These are phyloP conservation scores for Sebastes dallii DNA, from an alignment of 2,797 vertebrate genomes.

Conservation along the genomic window DNA sequence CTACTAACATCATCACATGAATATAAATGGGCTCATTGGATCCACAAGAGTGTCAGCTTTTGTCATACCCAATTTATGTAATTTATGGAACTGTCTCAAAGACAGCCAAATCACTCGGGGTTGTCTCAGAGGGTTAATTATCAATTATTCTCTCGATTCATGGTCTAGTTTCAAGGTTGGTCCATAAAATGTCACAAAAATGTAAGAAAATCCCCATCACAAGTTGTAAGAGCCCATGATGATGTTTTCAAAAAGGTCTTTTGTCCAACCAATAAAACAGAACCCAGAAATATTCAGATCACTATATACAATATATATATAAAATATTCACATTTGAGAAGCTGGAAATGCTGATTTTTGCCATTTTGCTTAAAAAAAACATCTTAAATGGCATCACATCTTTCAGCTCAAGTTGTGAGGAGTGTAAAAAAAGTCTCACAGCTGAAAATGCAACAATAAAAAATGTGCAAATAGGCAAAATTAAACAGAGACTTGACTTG, in stretches of 20 bases:
- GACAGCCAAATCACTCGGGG: no score
- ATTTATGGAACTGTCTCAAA: no score
- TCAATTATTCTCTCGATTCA: not conserved
- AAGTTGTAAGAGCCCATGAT: not conserved
- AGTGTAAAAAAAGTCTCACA: not conserved
- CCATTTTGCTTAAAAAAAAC: not conserved
- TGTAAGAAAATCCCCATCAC: not conserved
- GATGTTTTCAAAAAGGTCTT: not conserved
- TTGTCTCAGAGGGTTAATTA: not conserved
- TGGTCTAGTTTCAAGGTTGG: not conserved
- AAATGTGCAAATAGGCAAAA: not conserved
- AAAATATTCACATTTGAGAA: not conserved
- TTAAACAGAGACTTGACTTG: not conserved
- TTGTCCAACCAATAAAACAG: not conserved
- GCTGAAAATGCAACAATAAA: not conserved
- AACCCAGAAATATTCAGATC: not conserved
- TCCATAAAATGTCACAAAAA: not conserved
- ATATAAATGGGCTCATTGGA: no score
- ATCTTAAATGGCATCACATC: no score
- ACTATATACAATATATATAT: not conserved
- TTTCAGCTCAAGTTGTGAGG: not conserved
- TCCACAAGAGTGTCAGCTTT: no score
- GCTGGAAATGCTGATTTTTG: not conserved
- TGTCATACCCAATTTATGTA: no score
- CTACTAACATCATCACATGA: no score